Evolutionary conservation across 92 coral and sea anemone species (phyloP), one percentile per base, ranked within the genome.

Genomic region (Bergia sp.): DNA sequence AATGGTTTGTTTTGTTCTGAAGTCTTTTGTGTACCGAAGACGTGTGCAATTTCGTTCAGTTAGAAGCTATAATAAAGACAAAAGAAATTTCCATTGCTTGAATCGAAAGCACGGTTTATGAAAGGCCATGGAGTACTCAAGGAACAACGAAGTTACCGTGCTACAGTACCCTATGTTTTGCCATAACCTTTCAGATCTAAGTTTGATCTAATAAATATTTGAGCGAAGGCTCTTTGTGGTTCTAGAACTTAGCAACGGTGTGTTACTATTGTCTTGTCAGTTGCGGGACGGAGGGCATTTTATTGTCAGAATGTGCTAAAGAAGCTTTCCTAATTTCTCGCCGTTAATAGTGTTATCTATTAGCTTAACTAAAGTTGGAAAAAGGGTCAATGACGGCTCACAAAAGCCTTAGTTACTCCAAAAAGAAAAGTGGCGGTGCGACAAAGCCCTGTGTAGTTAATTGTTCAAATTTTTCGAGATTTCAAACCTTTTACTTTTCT

Each of bases 231-330:
- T 71, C 67, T 69, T 84, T 50, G 43, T 65, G 58, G 21, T 37
- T 49, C 49, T 38, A 67, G 64, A 45, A 71, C 77, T 55, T 81
- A 67, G 87, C 87, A 84, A 84, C 78, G 42, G 85, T 58, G 65
- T 71, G 87, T 29, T 73, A 15, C 77, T 50, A 84, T 84, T 69
- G 79, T 84, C 12, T 69, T 16, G 16, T 71, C 87, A 47, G 66
- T 84, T 71, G 61, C 55, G 61, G 77, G 65, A 71, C 37, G 79
- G 37, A 71, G 78, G 61, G 37, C 64, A 29, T 55, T 29, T 66
- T 38, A 71, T 84, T 84, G 87, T 71, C 67, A 41, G 2, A 44
- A 16, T 20, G 42, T 21, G 67, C 79, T 47, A 72, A 84, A 82
- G 72, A 64, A 16, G 67, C 55, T 84, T 84, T 72, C 65, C 79